These are phyloP conservation scores for Zaprionus inermis DNA, from an alignment of 1,140 invertebrate species.

Conservation along the genomic window DNA sequence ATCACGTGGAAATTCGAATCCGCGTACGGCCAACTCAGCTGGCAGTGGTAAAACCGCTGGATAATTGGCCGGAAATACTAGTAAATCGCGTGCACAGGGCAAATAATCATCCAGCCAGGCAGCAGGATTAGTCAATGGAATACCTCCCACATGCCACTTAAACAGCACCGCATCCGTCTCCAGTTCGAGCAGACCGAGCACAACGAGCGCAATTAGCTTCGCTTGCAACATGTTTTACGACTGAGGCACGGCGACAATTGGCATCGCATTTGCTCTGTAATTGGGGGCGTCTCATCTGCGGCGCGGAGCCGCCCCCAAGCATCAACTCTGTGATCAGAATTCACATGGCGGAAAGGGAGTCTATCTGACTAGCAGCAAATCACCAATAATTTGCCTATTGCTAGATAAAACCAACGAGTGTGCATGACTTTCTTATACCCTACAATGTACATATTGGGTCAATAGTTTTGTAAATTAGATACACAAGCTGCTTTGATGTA, in stretches of 20 bases:
- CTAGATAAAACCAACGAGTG: neutral
- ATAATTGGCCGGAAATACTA: conserved; percentile 69
- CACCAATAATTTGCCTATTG: neutral
- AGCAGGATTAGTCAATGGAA: conserved; percentile 46
- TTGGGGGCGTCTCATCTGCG: conserved; percentile 51
- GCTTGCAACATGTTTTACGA: conserved; percentile 41
- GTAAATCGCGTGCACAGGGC: conserved; percentile 61
- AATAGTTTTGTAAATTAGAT: neutral
- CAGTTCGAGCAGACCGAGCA: conserved; percentile 8
- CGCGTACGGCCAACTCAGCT: conserved; percentile 43
- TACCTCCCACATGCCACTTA: conserved; percentile 59
- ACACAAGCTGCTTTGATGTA: neutral
- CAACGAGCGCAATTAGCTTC: neutral
- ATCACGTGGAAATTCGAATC: conserved; percentile 63
- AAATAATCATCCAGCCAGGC: conserved; percentile 65
- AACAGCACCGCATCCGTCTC: conserved; percentile 39
- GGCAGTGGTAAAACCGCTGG: conserved; percentile 69
- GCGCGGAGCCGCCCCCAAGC: conserved; percentile 2
- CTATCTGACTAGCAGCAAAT: conserved; percentile 16
- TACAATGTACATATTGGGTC: neutral
- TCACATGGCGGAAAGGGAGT: neutral
- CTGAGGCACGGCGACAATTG: conserved; percentile 12
- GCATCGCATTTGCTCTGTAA: neutral
- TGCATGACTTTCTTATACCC: neutral
- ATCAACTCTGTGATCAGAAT: conserved; percentile 12